phyloP scores from a whole-genome alignment of 2,113 vertebrate species.

The Pseudorhombus dupliciocellatus region DNA sequence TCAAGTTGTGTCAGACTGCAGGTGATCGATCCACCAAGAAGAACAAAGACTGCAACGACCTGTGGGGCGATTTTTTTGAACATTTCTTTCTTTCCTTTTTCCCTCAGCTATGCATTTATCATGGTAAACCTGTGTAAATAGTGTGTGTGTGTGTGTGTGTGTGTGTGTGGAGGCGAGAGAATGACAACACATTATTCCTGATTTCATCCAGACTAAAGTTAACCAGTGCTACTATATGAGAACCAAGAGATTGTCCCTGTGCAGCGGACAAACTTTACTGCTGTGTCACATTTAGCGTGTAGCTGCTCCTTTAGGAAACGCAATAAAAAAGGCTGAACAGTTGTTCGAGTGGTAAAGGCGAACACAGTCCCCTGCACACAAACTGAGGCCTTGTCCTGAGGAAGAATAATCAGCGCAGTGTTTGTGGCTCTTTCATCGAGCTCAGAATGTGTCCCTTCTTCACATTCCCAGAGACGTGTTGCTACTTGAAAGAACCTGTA shows the following conservation, averaged over 20 bases:
- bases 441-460: neutral
- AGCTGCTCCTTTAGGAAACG: constrained; percentile 19
- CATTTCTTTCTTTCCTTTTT: neutral
- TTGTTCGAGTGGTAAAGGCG: neutral
- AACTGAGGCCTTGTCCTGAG: constrained; percentile 16
- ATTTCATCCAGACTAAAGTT: constrained; percentile 3
- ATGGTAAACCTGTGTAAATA: neutral
- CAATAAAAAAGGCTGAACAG: constrained; percentile 9
- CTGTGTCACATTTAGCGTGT: constrained; percentile 9
- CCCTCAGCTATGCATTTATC: constrained; percentile 32
- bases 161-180: neutral
- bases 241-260: constrained; percentile 23
- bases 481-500: neutral
- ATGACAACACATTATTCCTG: constrained; percentile 1
- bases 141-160: neutral
- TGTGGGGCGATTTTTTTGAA: constrained; percentile 14
- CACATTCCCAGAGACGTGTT: constrained; percentile 19
- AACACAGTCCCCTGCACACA: neutral
- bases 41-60: constrained; percentile 8
- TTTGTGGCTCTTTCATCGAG: constrained; percentile 7
- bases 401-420: constrained; percentile 12
- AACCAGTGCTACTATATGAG: constrained; percentile 3
- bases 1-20: neutral
- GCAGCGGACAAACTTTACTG: constrained; percentile 1
- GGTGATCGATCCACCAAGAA: constrained; percentile 7